A percentile compares a stretch with the other conserved stretches of the same genome.
Evolutionary conservation across 1,140 invertebrate species (phyloP).

Genomic region (Bombus sibiricus): DNA sequence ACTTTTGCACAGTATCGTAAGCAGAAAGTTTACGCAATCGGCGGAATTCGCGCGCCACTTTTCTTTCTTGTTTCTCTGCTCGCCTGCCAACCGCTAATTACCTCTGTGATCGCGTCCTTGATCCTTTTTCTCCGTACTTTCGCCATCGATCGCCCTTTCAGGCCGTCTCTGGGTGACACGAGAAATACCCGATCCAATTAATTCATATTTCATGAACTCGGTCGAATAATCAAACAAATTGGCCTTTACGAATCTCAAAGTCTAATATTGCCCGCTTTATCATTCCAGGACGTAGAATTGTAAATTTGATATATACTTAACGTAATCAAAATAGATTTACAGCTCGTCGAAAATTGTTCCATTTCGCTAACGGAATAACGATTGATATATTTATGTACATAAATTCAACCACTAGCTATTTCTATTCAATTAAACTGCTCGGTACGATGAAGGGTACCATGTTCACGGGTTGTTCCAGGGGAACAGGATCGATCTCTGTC

Average conservation of each 20-base stretch:
- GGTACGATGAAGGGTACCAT: neutral
- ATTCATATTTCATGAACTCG: neutral
- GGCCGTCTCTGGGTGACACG: neutral
- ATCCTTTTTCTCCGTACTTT: neutral
- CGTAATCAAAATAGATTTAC: neutral
- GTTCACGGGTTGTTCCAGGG: neutral
- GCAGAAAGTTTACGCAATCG: neutral
- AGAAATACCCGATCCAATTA: neutral
- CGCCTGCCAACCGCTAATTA: constrained; percentile 4
- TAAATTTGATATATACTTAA: neutral
- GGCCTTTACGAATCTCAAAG: neutral
- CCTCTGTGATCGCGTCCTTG: constrained; percentile 13
- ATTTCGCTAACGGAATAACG: neutral
- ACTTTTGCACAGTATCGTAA: neutral
- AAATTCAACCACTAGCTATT: neutral
- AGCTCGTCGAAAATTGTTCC: neutral
- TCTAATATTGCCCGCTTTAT: neutral
- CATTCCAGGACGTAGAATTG: neutral
- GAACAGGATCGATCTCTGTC: no score
- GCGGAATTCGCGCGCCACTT: neutral
- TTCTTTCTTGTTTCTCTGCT: neutral
- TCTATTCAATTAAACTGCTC: neutral
- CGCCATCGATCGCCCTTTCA: constrained; percentile 1
- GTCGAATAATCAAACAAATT: neutral
- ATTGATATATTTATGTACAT: neutral